Evolutionary conservation across 2,888 invertebrate genomes (phyloP).

Genomic region (Molorchus minor): DNA sequence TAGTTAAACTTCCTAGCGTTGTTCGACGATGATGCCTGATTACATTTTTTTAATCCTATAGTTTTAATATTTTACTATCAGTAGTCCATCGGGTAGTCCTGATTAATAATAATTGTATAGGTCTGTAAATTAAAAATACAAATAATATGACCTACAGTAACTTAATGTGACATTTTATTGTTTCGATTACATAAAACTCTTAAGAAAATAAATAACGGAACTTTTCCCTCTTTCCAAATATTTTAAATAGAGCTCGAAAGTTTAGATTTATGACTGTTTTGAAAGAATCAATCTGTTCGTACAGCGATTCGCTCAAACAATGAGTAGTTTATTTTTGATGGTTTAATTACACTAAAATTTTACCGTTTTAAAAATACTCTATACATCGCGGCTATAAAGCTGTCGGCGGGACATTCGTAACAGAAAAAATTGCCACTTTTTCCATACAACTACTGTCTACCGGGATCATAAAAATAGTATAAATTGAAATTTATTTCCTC

Average conservation of each 20-base stretch:
- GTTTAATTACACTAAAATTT: conserved; percentile 5
- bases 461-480: conserved; percentile 17
- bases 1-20: too few species aligned
- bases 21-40: too few species aligned
- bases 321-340: conserved; percentile 4
- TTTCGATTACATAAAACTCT: too few species aligned
- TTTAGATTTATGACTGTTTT: conserved; percentile 22
- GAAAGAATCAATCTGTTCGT: conserved; percentile 21
- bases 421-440: conserved; percentile 15
- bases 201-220: too few species aligned
- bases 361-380: conserved; percentile 5
- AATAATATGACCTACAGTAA: too few species aligned
- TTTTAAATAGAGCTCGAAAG: conserved; percentile 13
- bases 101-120: too few species aligned
- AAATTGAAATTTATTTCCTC: conserved; percentile 18
- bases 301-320: conserved; percentile 10
- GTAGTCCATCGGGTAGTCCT: too few species aligned
- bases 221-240: conserved; percentile 8
- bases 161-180: too few species aligned
- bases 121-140: too few species aligned
- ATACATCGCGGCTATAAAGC: conserved; percentile 11
- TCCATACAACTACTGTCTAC: conserved; percentile 18
- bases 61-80: too few species aligned
- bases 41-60: too few species aligned
- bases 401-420: conserved; percentile 17